A percentile compares a stretch with the other conserved stretches of the same genome.
Conservation (phyloP, 2,113 vertebrate species). For the Eulemur rufifrons region DNA sequence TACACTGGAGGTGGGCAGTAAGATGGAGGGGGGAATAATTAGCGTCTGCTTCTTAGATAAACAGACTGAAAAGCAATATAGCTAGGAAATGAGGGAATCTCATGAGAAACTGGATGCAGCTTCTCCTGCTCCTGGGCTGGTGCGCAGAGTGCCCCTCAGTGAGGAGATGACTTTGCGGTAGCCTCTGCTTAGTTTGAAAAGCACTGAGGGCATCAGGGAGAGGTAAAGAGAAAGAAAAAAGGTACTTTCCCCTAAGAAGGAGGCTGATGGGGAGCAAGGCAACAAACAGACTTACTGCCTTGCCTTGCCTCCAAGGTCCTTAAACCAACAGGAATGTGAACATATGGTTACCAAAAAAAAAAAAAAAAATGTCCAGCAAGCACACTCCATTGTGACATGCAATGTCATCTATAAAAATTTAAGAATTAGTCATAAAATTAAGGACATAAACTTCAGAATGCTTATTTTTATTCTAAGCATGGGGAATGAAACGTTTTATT, state of each 20-base stretch:
- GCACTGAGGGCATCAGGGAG: neutral
- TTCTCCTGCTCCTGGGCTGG: neutral
- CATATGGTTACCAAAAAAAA: neutral
- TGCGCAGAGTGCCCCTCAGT: neutral
- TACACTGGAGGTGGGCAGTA: neutral
- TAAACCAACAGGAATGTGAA: neutral
- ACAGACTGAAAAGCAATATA: neutral
- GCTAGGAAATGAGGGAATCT: neutral
- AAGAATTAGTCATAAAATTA: neutral
- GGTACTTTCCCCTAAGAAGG: neutral
- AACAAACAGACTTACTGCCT: neutral
- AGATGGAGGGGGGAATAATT: too few species aligned
- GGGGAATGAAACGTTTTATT: neutral
- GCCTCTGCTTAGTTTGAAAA: slow-evolving; percentile 5
- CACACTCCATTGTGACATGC: neutral
- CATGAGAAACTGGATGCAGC: neutral
- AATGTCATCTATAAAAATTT: neutral
- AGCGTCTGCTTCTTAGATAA: neutral
- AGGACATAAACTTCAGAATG: neutral
- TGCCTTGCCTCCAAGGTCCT: neutral
- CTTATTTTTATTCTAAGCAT: slow-evolving; percentile 26
- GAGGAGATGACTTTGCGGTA: neutral
- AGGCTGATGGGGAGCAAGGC: neutral
- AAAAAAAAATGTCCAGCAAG: neutral
- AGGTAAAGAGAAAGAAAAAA: neutral